Conservation (phyloP, 2,797 vertebrate species). For the Crenichthys baileyi region DNA sequence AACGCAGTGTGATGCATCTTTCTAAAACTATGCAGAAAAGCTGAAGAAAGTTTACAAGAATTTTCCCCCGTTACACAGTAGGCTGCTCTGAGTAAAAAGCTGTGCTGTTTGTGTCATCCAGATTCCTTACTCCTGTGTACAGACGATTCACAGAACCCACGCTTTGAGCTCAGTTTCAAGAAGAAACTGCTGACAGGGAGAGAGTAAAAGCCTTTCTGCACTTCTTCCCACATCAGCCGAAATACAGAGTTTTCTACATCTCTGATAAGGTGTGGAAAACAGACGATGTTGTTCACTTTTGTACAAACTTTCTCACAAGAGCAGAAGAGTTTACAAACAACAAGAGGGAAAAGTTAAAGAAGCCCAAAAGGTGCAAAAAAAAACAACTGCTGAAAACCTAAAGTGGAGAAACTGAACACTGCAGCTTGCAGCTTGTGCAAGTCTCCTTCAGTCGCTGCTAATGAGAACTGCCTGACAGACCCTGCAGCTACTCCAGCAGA, state of each 20-base stretch:
- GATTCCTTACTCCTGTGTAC: constrained; percentile 52
- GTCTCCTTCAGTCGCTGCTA: constrained; percentile 39
- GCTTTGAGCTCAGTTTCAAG: constrained; percentile 48
- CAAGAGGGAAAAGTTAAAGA: constrained; percentile 24
- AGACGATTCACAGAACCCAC: constrained; percentile 66
- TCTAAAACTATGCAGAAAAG: constrained; percentile 5
- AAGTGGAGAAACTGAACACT: constrained; percentile 36
- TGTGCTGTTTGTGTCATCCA: constrained; percentile 61
- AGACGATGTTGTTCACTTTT: constrained; percentile 18
- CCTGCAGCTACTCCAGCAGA: constrained; percentile 12
- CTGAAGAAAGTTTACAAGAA: constrained; percentile 35
- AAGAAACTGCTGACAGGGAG: constrained; percentile 67
- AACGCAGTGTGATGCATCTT: neutral
- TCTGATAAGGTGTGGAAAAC: constrained; percentile 30
- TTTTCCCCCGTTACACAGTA: constrained; percentile 10
- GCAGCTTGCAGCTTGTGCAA: neutral
- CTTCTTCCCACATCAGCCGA: constrained; percentile 58
- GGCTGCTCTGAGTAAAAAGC: constrained; percentile 32
- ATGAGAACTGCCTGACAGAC: constrained; percentile 51
- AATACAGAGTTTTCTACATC: constrained; percentile 44
- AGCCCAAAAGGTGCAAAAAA: constrained; percentile 2
- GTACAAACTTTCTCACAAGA: constrained; percentile 48
- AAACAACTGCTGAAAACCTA: constrained; percentile 6
- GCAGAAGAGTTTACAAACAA: constrained; percentile 24
- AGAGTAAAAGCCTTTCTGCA: constrained; percentile 51